phyloP scores from a whole-genome alignment of 2,113 vertebrate genomes.

The Heterochromis multidens region DNA sequence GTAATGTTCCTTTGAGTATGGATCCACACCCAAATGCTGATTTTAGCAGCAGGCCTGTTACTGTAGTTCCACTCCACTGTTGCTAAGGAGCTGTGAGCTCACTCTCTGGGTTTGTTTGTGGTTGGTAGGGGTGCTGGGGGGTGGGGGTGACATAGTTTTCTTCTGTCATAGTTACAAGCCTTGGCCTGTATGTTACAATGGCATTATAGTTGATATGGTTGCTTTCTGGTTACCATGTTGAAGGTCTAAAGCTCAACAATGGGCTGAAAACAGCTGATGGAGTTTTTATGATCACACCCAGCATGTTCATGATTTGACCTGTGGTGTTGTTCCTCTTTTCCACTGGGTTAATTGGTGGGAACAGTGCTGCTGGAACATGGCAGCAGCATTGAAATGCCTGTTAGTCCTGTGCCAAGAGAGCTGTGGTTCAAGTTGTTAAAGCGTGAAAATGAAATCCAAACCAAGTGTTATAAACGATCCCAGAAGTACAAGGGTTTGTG shows the following conservation, averaged over 20 bases:
- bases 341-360: slow-evolving; percentile 18
- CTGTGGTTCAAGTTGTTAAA: slow-evolving; percentile 36
- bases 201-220: background rate
- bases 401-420: background rate
- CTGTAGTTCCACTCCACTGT: slow-evolving; percentile 19
- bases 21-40: slow-evolving; percentile 34
- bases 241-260: background rate
- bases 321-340: background rate
- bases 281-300: background rate
- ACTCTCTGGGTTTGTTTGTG: slow-evolving; percentile 55
- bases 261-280: background rate
- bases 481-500: background rate
- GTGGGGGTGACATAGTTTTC: slow-evolving; percentile 1
- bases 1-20: slow-evolving; percentile 15
- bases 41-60: background rate
- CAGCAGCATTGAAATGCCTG: background rate
- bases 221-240: background rate
- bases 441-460: slow-evolving; percentile 5
- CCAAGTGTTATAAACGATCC: slow-evolving; percentile 9
- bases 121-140: slow-evolving; percentile 27
- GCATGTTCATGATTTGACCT: background rate
- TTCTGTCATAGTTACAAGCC: slow-evolving; percentile 57
- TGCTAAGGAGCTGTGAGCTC: slow-evolving; percentile 43
- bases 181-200: slow-evolving; percentile 12
- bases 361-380: background rate